Evolutionary conservation across 1,140 invertebrate species (phyloP).

Genomic region (Drosophila ambigua): DNA sequence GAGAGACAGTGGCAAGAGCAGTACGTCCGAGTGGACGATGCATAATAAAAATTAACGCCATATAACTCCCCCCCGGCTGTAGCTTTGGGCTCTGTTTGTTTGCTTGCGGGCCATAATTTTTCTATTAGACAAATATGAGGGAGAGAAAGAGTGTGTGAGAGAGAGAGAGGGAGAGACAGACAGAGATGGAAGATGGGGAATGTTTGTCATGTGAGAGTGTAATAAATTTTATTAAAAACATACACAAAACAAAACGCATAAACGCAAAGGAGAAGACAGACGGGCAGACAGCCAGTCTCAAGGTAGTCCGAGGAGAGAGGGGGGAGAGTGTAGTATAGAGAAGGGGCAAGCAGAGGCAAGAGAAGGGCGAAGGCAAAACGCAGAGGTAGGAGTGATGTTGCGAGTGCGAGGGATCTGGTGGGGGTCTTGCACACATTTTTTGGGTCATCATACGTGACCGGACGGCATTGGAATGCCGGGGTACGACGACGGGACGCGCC

Average conservation of each 20-base stretch:
- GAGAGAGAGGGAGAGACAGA: not conserved
- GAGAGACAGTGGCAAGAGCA: too few species aligned
- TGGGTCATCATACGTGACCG: slow-evolving; percentile 77
- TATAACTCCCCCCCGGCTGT: not conserved
- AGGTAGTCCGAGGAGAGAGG: slow-evolving; percentile 6
- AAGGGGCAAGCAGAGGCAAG: too few species aligned
- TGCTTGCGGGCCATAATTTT: slow-evolving; percentile 59
- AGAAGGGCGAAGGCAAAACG: slow-evolving; percentile 6
- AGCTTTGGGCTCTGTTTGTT: slow-evolving; percentile 1
- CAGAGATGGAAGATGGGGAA: not conserved
- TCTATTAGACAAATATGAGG: slow-evolving; percentile 74
- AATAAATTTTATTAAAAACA: slow-evolving; percentile 79
- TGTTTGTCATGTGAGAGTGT: slow-evolving; percentile 68
- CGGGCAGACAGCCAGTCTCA: too few species aligned
- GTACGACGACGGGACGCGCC: too few species aligned
- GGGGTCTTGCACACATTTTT: slow-evolving; percentile 45
- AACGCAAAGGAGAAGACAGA: slow-evolving; percentile 3
- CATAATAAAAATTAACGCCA: slow-evolving; percentile 59
- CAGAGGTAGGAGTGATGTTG: slow-evolving; percentile 23
- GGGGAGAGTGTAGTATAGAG: not conserved
- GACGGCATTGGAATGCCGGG: slow-evolving; percentile 36
- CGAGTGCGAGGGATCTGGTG: not conserved
- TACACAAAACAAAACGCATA: slow-evolving; percentile 54
- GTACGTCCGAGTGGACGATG: slow-evolving; percentile 18
- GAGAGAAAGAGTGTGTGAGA: not conserved